Base-by-base conservation (phyloP, 2,797 vertebrate species). In the Capromys pilorides region DNA sequence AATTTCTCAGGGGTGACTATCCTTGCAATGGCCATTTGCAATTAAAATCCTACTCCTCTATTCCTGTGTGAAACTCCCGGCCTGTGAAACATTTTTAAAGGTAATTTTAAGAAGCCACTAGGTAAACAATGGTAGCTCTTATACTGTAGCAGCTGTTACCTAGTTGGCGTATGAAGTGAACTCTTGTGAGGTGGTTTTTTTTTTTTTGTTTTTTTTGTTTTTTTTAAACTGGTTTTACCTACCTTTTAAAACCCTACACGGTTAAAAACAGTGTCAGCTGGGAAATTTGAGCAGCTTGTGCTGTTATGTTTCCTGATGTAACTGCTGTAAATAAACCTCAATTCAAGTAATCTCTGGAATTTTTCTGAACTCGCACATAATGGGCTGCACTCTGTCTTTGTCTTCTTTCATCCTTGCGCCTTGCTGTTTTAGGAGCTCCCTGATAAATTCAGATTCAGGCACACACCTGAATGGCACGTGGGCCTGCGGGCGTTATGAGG, bases 201-300 rank as follows among this genome's bases (percentile, higher is more conserved):
- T 77, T 91, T 78, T 77, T 12, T 41, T 54, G 89, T 82, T 83
- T 77, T 91, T 78, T 77, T 12, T 41, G 45, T 81, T 45, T 45
- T 45, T 45, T 45, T 45, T 81, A 88, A 85, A 79, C 83, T 71
- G 86, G 67, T 88, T 94, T 94, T 64, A 77, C 62, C 75, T 92
- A 78, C 59, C 45, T 86, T 19, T 83, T n/a, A 89, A 84, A 92
- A 73, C 13, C 12, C 21, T 7, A 88, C 61, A 73, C 88, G 83
- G 41, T 69, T 80, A 91, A 91, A 90, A 61, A 67, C 8, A 21
- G 54, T 7, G 49, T 59, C 22, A 2, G 8, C 80, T 39, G 64
- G 91, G 80, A 80, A 92, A 79, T 64, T 54, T 64, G 66, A 93
- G 41, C 39, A 31, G 45, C 83, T 81, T 78, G 49, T 31, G 14